These are phyloP conservation scores for Macrochelys suwanniensis DNA, from an alignment of 2,797 vertebrate species.

Conservation along the genomic window DNA sequence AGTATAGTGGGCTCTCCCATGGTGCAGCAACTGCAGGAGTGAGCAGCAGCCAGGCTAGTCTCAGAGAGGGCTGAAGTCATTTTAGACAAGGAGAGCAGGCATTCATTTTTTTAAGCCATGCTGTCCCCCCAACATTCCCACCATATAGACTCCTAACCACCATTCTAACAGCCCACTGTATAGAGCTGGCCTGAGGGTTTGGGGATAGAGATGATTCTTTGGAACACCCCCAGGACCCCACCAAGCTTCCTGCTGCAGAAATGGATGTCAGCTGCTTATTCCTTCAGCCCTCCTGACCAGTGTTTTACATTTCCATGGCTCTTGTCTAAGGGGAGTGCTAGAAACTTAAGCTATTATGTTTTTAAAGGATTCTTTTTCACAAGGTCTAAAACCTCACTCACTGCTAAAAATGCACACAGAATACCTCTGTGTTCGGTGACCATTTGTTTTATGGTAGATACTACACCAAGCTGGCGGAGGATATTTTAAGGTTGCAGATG, in stretches of 20 bases:
- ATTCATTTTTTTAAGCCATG: not conserved
- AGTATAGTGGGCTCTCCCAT: not conserved
- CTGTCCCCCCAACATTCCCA: not conserved
- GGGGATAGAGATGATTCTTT: not conserved
- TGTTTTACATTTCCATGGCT: not conserved
- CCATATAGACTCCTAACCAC: not conserved
- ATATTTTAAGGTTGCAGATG: not conserved
- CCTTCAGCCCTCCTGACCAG: not conserved
- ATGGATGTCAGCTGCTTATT: not conserved
- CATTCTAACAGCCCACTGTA: not conserved
- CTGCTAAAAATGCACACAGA: not conserved
- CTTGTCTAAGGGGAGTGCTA: not conserved
- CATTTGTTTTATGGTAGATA: not conserved
- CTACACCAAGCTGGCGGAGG: not conserved
- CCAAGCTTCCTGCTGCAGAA: not conserved
- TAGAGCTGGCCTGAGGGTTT: not conserved
- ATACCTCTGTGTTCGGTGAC: not conserved
- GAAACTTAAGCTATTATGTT: not conserved
- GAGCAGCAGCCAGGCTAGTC: not conserved
- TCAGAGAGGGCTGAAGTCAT: not conserved
- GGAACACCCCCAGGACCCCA: not conserved
- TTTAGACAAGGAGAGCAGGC: not conserved
- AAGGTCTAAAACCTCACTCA: not conserved
- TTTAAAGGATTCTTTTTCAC: not conserved
- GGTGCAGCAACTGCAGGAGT: not conserved